These are phyloP conservation scores for Cassiopea xamachana DNA, from an alignment of 30 jellyfish, hydroid and myxozoan species.

Conservation along the genomic window DNA sequence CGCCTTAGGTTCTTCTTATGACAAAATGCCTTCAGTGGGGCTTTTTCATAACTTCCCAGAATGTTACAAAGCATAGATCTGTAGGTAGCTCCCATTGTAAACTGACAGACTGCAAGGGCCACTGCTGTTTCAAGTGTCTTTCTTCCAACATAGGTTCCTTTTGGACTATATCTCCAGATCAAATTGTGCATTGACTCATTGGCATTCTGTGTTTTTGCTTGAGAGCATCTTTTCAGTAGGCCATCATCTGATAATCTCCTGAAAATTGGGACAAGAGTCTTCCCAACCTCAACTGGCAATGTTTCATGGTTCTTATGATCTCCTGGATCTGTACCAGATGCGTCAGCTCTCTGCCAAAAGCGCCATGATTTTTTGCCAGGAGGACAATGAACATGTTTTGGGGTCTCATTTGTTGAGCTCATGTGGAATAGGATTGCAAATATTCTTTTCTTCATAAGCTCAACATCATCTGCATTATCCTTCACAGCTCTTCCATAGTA, in stretches of 20 bases:
- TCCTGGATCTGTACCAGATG: background rate
- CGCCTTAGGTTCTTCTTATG: too few species aligned
- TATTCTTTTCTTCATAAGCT: background rate
- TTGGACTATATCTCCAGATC: background rate
- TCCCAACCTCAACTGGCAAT: slow-evolving; percentile 24
- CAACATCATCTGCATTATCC: background rate
- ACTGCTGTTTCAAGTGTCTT: too few species aligned
- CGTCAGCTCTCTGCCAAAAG: background rate
- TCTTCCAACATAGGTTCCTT: background rate
- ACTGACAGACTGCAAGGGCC: too few species aligned
- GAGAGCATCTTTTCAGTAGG: slow-evolving; percentile 14
- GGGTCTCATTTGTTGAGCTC: background rate
- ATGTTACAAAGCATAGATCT: too few species aligned
- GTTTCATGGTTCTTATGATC: slow-evolving; percentile 24
- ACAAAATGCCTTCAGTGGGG: too few species aligned
- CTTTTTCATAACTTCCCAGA: too few species aligned
- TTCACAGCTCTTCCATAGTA: slow-evolving; percentile 31
- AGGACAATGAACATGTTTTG: slow-evolving; percentile 4
- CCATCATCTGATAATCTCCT: slow-evolving; percentile 19
- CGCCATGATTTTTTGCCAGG: background rate
- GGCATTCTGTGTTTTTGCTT: slow-evolving; percentile 18
- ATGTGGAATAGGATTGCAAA: background rate
- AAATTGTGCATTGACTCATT: slow-evolving; percentile 26
- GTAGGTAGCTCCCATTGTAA: too few species aligned
- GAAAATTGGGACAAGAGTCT: slow-evolving; percentile 30